Evolutionary conservation across 2,113 vertebrate species (phyloP).

Genomic region (Acrocephalus arundinaceus): DNA sequence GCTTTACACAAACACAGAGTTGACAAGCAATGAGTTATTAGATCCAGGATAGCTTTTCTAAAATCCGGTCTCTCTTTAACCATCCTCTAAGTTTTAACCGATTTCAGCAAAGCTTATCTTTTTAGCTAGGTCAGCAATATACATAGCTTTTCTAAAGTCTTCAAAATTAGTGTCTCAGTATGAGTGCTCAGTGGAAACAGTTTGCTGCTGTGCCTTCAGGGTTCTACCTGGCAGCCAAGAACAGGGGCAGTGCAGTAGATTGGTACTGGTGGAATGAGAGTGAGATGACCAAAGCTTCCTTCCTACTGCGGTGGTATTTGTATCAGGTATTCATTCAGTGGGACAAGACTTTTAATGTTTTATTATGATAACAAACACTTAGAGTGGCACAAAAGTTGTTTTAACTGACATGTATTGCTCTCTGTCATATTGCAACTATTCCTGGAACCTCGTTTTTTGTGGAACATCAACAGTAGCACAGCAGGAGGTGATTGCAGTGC

Average conservation of each 20-base stretch:
- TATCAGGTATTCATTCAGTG: not conserved
- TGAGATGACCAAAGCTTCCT: not conserved
- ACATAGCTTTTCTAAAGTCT: no score
- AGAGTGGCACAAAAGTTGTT: not conserved
- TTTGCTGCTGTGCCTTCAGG: not conserved
- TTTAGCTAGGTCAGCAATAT: no score
- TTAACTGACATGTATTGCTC: not conserved
- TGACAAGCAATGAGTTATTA: no score
- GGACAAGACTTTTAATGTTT: not conserved
- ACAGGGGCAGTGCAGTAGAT: not conserved
- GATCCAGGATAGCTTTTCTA: no score
- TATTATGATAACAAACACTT: not conserved
- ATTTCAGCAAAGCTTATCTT: no score
- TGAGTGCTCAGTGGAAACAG: not conserved
- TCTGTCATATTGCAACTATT: not conserved
- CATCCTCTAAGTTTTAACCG: no score
- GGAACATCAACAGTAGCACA: not conserved
- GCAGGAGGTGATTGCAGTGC: not conserved
- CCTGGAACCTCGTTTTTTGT: not conserved
- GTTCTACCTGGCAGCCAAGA: not conserved
- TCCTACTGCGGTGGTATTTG: not conserved
- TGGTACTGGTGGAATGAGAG: not conserved
- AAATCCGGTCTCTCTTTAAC: no score
- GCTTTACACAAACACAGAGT: no score
- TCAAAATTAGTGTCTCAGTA: not conserved